Evolutionary conservation across 1,140 invertebrate species (phyloP).

Genomic region (Euura saliciscinereae): DNA sequence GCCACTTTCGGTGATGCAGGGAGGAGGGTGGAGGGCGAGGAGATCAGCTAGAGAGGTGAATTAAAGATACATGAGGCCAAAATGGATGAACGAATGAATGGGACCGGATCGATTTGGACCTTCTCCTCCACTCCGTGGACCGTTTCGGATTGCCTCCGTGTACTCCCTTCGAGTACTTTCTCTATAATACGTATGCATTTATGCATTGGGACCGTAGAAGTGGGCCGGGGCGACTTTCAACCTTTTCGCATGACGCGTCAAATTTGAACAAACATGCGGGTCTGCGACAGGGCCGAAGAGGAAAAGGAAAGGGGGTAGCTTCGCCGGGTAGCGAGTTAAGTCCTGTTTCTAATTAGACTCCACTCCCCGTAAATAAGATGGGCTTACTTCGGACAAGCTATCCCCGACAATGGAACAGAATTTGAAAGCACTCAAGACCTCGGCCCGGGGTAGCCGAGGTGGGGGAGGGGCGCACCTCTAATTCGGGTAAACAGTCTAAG

Average conservation of each 20-base stretch:
- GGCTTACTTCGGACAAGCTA: conserved; percentile 2
- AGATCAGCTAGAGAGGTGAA: background rate
- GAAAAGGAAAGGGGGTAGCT: background rate
- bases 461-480: background rate
- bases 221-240: background rate
- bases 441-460: background rate
- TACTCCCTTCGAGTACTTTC: too few relatives aligned
- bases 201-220: background rate
- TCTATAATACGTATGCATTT: background rate
- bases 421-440: conserved; percentile 2
- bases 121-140: background rate
- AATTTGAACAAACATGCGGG: background rate
- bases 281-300: background rate
- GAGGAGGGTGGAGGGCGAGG: background rate
- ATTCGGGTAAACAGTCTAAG: background rate
- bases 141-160: too few relatives aligned
- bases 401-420: conserved; percentile 2
- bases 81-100: background rate
- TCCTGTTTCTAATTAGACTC: background rate
- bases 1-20: conserved; percentile 6
- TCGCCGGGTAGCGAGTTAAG: background rate
- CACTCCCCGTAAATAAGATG: conserved; percentile 3
- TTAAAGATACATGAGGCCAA: conserved; percentile 3
- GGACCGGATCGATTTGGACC: background rate
- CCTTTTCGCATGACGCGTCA: background rate